Base-by-base conservation (phyloP, 2,797 vertebrate species). In the Halcyon leucocephala region DNA sequence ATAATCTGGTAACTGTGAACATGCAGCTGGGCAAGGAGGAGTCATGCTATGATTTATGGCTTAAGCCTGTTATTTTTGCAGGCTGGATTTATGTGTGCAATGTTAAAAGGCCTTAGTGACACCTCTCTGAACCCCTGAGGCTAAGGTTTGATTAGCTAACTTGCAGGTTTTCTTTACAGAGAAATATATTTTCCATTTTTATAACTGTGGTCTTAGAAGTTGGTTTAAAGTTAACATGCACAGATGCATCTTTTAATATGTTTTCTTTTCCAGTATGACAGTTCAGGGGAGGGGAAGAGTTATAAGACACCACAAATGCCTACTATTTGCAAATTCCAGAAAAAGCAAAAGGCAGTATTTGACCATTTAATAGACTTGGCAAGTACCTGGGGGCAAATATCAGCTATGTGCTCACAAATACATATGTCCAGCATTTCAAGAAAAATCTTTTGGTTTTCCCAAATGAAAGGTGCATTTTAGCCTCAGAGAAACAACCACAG, bases 251-350 rank as follows among this genome's bases (percentile, higher is more conserved):
- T 90, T 93, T 89, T 80, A 89, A 60, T 70, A 35, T 76, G 31
- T 86, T 91, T 96, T 83, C n/a, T 95, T 94, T 96, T 95, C 80
- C 82, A 81, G 31, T 61, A 48, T 82, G 95, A 91, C 55, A 79
- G 77, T 83, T 82, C 57, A 78, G 31, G 33, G 69, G 74, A 94
- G 70, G 39, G 86, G 51, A 66, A 86, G 6, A 66, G 33, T 71
- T 93, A 51, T 44, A 82, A 73, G 58, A 61, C 52, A 37, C 86
- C 65, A 95, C 65, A 96, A 88, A 79, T 71, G 10, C 19, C 52
- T 94, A 83, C 67, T 44, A 46, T 96, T 84, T 85, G 48, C 85
- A 95, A 90, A 94, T 95, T 93, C 91, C 70, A 94, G 77, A 88
- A 93, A 86, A 57, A 95, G 25, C 35, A 85, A 77, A 95, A 92